These are phyloP conservation scores for Drosophila koepferae DNA, from an alignment of 2,888 invertebrate species.

Conservation along the genomic window DNA sequence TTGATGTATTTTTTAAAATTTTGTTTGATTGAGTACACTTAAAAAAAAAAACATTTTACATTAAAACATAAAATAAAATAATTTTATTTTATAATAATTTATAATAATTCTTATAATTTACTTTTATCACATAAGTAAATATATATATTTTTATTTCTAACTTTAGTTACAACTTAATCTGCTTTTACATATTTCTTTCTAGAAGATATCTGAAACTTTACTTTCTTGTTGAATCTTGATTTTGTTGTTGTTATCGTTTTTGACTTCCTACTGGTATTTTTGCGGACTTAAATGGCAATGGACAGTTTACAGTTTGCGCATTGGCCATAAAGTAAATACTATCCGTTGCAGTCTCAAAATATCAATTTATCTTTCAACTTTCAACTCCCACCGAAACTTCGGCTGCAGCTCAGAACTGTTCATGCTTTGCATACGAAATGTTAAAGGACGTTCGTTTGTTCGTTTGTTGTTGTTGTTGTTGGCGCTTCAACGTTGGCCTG, in stretches of 20 bases:
- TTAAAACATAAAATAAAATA: too few species aligned
- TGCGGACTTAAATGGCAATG: slow-evolving; percentile 52
- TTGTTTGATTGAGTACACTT: too few species aligned
- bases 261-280: background rate
- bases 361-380: slow-evolving; percentile 59
- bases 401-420: slow-evolving; percentile 40
- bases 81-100: too few species aligned
- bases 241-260: background rate
- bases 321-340: slow-evolving; percentile 61
- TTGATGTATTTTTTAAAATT: too few species aligned
- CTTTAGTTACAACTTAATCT: too few species aligned
- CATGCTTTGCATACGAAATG: slow-evolving; percentile 59
- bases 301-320: slow-evolving; percentile 66
- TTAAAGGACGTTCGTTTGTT: slow-evolving; percentile 1
- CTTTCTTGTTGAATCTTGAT: background rate
- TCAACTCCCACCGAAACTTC: slow-evolving; percentile 40
- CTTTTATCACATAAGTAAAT: too few species aligned
- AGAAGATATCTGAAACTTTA: background rate
- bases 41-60: too few species aligned
- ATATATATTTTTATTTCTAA: too few species aligned
- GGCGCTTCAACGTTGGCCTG: background rate
- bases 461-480: background rate
- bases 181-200: too few species aligned
- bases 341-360: slow-evolving; percentile 47
- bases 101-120: too few species aligned